Evolutionary conservation across 1,140 invertebrate genomes (phyloP), one percentile per base, ranked within the genome.

Genomic region (Drosophila tsacasi): DNA sequence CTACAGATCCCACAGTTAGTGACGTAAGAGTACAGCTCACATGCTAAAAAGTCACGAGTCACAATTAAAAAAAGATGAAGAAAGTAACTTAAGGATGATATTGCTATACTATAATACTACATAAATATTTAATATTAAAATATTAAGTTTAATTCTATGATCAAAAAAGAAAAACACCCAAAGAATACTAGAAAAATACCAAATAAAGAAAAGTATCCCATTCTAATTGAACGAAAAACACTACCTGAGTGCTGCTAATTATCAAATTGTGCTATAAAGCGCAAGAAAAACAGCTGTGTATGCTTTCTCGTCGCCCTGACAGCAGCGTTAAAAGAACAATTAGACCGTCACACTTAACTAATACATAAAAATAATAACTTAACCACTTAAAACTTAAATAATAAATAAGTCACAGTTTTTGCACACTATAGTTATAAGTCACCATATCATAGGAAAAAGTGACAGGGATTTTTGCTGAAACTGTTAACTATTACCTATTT

Each of bases 21-120:
- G n/a, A n/a, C n/a, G 37, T 49, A 49, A 49, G n/a, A 21, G 40
- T n/a, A 39, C n/a, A 27, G 39, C 27, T 64, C 46, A 52, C 62
- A 21, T 62, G 63, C 27, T 30, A n/a, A 23, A n/a, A 37, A 13
- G 17, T 55, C 21, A 39, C 23, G 19, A 39, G 23, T 23, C 32
- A 30, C 57, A 27, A 8, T n/a, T 49, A 9, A 27, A 17, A 30
- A 5, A 32, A 35, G 3, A 12, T 3, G 1, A 25, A 5, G 17
- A 8, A 13, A 37, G 27, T 60, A 10, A 9, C 8, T 19, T 17
- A 10, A 21, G 6, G 4, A 12, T 21, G 2, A 7, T 42, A 42
- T 42, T 32, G 1, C 8, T 2, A 32, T 10, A 32, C 8, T 8
- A 30, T 30, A 30, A 30, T 8, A n/a, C n/a, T 8, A 30, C 8